Conservation (phyloP, 2,888 invertebrate genomes). For the Physocephala rufipes region DNA sequence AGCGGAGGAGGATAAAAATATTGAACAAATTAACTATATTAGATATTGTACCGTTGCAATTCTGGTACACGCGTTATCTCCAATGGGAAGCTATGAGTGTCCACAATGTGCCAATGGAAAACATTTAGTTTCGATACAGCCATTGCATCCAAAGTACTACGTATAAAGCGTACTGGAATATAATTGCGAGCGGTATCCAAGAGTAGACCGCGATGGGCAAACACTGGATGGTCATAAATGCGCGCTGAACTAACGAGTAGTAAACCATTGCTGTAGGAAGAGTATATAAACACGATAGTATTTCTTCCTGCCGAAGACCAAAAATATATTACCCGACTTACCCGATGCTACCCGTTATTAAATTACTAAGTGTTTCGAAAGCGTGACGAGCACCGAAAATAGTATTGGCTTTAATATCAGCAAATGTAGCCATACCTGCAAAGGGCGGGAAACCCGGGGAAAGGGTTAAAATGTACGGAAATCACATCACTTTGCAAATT, state of each 20-base stretch:
- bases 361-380: conserved; percentile 79
- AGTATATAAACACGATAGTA: conserved; percentile 27
- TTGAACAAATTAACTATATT: neutral
- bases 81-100: conserved; percentile 92
- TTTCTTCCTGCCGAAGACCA: conserved; percentile 45
- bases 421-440: conserved; percentile 67
- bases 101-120: conserved; percentile 92
- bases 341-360: conserved; percentile 67
- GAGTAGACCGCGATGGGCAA: conserved; percentile 84
- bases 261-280: conserved; percentile 67
- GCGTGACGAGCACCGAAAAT: conserved; percentile 81
- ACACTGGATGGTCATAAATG: conserved; percentile 82
- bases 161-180: conserved; percentile 75
- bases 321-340: no score
- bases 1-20: neutral
- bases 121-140: conserved; percentile 89
- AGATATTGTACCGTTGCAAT: conserved; percentile 72
- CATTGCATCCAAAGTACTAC: conserved; percentile 81
- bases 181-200: conserved; percentile 92
- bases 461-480: neutral
- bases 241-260: conserved; percentile 72
- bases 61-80: conserved; percentile 79
- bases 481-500: neutral
- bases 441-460: neutral
- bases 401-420: conserved; percentile 70